phyloP scores from a whole-genome alignment of 2,888 invertebrate genomes.

The Macaria liturata region DNA sequence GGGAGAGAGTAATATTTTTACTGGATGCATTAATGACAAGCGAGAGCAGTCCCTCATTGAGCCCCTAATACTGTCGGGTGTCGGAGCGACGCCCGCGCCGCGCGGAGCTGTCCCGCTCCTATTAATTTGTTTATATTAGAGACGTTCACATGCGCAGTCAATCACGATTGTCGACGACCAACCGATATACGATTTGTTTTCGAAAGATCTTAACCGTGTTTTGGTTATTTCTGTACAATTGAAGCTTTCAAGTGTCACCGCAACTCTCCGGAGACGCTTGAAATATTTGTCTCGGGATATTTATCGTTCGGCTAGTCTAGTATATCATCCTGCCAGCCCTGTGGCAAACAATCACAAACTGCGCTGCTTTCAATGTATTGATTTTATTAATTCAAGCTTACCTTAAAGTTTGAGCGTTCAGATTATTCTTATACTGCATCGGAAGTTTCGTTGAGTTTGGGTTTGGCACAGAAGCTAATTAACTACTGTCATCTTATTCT shows the following conservation, averaged over 20 bases:
- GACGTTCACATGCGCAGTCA: conserved; percentile 81
- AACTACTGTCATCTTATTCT: too few relatives aligned
- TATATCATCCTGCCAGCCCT: conserved; percentile 80
- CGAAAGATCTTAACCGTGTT: conserved; percentile 82
- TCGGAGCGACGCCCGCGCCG: conserved; percentile 55
- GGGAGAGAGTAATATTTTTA: conserved; percentile 60
- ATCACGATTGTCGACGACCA: conserved; percentile 80
- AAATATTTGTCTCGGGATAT: conserved; percentile 82
- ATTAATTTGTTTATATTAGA: conserved; percentile 84
- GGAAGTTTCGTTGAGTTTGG: conserved; percentile 42
- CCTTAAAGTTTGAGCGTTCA: conserved; percentile 73
- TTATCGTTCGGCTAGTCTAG: conserved; percentile 76
- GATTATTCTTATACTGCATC: conserved; percentile 74
- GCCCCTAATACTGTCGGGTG: conserved; percentile 42
- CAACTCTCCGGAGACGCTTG: conserved; percentile 77
- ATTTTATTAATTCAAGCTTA: conserved; percentile 78
- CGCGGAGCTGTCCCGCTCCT: conserved; percentile 60
- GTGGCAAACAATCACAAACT: conserved; percentile 80
- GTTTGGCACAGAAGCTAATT: too few relatives aligned
- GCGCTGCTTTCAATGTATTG: conserved; percentile 73
- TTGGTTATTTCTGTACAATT: conserved; percentile 82
- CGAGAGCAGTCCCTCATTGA: conserved; percentile 51
- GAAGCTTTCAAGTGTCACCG: conserved; percentile 82
- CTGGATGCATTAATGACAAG: conserved; percentile 60
- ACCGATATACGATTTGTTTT: conserved; percentile 82